These are phyloP conservation scores for Malacosoma neustria DNA, from an alignment of 2,888 invertebrate species.

Conservation along the genomic window DNA sequence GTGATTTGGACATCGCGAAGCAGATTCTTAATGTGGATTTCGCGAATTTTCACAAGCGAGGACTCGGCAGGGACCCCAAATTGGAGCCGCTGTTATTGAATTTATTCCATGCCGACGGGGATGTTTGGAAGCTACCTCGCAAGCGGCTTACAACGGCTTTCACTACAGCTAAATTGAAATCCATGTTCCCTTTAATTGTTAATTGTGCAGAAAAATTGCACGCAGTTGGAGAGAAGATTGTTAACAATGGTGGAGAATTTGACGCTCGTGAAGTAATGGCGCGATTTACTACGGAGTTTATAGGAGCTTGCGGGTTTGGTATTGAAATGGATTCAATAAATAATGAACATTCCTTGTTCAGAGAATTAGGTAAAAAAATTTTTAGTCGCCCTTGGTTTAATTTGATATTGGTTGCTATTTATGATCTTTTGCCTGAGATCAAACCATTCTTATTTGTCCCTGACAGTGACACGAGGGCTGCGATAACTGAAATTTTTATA, in stretches of 20 bases:
- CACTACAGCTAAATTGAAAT: constrained; percentile 45
- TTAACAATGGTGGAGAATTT: constrained; percentile 26
- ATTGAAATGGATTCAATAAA: constrained; percentile 36
- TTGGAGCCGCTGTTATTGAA: constrained; percentile 34
- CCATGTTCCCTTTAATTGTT: constrained; percentile 51
- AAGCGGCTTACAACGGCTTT: constrained; percentile 50
- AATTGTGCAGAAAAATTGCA: constrained; percentile 43
- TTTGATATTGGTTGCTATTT: constrained; percentile 18
- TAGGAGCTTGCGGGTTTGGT: constrained; percentile 45
- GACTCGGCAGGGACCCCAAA: constrained; percentile 27
- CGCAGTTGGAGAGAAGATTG: constrained; percentile 22
- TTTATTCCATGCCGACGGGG: constrained; percentile 43
- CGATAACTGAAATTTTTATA: constrained; percentile 22
- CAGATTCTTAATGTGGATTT: constrained; percentile 39
- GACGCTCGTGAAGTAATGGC: constrained; percentile 42
- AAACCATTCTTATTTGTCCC: constrained; percentile 16
- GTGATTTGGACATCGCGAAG: constrained; percentile 38
- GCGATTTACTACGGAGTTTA: constrained; percentile 43
- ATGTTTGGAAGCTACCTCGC: constrained; percentile 44
- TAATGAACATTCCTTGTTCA: constrained; percentile 34
- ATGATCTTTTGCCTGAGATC: constrained; percentile 34
- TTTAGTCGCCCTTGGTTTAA: constrained; percentile 21
- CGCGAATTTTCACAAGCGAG: constrained; percentile 34
- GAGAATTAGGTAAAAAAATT: constrained; percentile 27
- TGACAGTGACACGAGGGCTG: constrained; percentile 15